Evolutionary conservation across 2,888 invertebrate genomes (phyloP).

Genomic region (Agrotis clavis): DNA sequence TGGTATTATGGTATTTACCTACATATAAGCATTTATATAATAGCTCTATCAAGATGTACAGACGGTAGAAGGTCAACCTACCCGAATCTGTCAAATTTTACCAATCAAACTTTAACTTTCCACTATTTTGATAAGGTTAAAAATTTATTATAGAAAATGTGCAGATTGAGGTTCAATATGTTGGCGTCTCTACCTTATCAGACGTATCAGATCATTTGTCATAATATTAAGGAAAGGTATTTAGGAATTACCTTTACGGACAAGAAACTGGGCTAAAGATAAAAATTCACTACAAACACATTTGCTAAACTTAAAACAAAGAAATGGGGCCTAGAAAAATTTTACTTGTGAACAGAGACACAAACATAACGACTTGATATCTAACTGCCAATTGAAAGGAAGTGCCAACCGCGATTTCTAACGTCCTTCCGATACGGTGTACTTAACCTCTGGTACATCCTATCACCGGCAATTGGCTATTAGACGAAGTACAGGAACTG

Average conservation of each 20-base stretch:
- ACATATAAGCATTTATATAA: not conserved
- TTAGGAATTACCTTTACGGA: not conserved
- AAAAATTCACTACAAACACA: not conserved
- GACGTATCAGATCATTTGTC: too few relatives aligned
- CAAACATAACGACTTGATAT: constrained; percentile 27
- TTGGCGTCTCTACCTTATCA: too few relatives aligned
- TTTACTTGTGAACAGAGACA: constrained; percentile 11
- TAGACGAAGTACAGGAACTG: constrained; percentile 63
- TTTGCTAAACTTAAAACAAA: constrained; percentile 22
- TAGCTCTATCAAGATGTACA: constrained; percentile 5
- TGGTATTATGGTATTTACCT: constrained; percentile 6
- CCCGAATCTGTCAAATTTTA: too few relatives aligned
- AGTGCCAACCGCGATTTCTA: constrained; percentile 82
- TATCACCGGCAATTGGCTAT: constrained; percentile 70
- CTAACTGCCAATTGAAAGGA: constrained; percentile 67
- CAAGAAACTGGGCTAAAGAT: constrained; percentile 19
- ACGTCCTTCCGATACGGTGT: constrained; percentile 79
- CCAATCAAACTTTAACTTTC: too few relatives aligned
- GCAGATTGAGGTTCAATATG: too few relatives aligned
- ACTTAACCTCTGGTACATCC: constrained; percentile 65
- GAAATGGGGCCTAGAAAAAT: constrained; percentile 4
- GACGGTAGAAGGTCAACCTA: too few relatives aligned
- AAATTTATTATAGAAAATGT: too few relatives aligned
- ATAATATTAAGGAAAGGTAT: constrained; percentile 1
- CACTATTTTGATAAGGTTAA: too few relatives aligned